Evolutionary conservation across 2,113 vertebrate species (phyloP), one percentile per base, ranked within the genome.

Genomic region (Mastomys coucha): DNA sequence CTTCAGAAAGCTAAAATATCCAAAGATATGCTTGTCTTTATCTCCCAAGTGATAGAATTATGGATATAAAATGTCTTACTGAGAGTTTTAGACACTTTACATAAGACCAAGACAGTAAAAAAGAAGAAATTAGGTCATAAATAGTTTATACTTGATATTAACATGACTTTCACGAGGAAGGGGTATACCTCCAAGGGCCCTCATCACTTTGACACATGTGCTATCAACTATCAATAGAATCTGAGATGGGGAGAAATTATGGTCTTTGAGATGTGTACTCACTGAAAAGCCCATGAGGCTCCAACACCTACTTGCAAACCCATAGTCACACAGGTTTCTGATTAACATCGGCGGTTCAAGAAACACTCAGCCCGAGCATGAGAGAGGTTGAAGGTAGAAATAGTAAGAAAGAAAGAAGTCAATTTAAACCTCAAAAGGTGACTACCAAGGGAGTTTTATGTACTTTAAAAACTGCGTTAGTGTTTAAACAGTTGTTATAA

Each of bases 391-490:
- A 26, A n/a, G n/a, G n/a, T n/a, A n/a, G n/a, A n/a, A n/a, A 53
- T 4, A 7, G 2, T 65, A 89, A 91, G 78, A 85, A 65, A 7
- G 33, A 45, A 45, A 58, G 6, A 39, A n/a, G 28, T n/a, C 26
- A 8, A 26, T n/a, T 81, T 81, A 7, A 82, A 60, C n/a, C 36
- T 60, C 1, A 16, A 82, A 60, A n/a, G 17, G 17, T 89, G 3
- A 94, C 56, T 91, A 7, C 70, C 20, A 91, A 89, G n/a, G 26
- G 20, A 96, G 39, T 92, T 93, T 67, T 93, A 65, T 56, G 7
- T 2, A 86, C 31, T 63, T 87, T 72, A 53, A 76, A 36, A 91
- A 81, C 67, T 93, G 4, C 49, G 19, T 42, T 65, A 81, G 51
- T 22, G 60, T n/a, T 65, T 77, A 94, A 45, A 36, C 20, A 7